A percentile compares a stretch with the other conserved stretches of the same genome.
Evolutionary conservation across 2,113 vertebrate species (phyloP).

Genomic region (Pitta sordida): DNA sequence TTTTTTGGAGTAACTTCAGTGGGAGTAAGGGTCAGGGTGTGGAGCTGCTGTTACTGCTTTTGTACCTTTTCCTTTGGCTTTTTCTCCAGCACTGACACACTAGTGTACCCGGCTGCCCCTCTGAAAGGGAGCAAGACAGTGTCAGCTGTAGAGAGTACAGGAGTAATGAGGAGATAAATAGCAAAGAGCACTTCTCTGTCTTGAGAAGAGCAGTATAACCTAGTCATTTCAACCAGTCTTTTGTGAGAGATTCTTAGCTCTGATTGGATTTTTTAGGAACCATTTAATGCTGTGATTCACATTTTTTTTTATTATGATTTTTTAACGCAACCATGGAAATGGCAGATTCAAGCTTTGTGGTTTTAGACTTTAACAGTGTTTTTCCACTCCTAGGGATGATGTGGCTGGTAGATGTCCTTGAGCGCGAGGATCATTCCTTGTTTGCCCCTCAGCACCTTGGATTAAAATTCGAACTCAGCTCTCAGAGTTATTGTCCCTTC

Average conservation of each 20-base stretch:
- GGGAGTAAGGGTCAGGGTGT: neutral
- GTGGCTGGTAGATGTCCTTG: neutral
- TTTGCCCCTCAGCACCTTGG: neutral
- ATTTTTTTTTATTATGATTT: neutral
- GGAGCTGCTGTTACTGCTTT: neutral
- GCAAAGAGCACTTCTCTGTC: neutral
- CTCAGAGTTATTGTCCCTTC: neutral
- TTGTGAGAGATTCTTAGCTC: neutral
- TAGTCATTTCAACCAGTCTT: neutral
- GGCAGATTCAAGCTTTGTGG: neutral
- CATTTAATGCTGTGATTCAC: neutral
- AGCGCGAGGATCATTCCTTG: neutral
- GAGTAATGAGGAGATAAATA: neutral
- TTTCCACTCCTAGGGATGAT: neutral
- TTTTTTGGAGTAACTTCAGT: neutral
- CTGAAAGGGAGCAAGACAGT: neutral
- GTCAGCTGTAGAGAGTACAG: neutral
- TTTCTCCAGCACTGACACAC: neutral
- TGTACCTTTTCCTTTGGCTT: neutral
- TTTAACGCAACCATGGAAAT: neutral
- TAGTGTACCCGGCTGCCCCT: neutral
- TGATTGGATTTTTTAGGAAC: neutral
- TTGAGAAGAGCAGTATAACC: neutral
- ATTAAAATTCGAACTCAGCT: neutral
- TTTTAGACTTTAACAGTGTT: neutral